Evolutionary conservation across 2,797 vertebrate genomes (phyloP).

Genomic region (Notoglanidium macrostoma): DNA sequence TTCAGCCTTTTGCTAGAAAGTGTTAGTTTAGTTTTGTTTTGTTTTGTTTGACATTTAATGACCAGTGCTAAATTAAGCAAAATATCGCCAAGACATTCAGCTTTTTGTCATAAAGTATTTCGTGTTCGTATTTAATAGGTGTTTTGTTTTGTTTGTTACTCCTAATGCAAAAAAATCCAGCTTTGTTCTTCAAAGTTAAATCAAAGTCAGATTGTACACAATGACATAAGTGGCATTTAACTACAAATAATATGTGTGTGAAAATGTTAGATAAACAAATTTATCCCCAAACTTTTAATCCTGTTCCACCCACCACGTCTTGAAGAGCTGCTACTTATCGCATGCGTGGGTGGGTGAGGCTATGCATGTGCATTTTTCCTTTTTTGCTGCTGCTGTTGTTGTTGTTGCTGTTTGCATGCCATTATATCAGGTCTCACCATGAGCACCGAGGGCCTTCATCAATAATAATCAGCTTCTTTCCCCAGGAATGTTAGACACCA

Average conservation of each 20-base stretch:
- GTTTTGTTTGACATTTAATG: neutral
- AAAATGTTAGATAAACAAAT: constrained; percentile 34
- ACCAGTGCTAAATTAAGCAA: neutral
- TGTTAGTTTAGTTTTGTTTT: too few species aligned
- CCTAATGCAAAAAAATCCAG: neutral
- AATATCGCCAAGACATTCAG: neutral
- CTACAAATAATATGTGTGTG: constrained; percentile 15
- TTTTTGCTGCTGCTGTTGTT: neutral
- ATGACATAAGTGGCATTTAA: neutral
- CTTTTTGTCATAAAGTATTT: neutral
- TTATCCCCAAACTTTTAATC: constrained; percentile 35
- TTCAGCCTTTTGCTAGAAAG: too few species aligned
- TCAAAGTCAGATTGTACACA: constrained; percentile 28
- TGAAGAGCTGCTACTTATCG: constrained; percentile 23
- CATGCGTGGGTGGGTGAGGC: constrained; percentile 26
- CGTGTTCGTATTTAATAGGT: neutral
- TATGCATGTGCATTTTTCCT: neutral
- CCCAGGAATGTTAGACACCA: constrained; percentile 71
- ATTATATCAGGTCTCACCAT: constrained; percentile 68
- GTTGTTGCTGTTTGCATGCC: constrained; percentile 63
- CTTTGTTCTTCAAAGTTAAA: constrained; percentile 18
- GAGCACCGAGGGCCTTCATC: constrained; percentile 64
- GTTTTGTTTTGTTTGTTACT: neutral
- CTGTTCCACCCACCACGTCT: constrained; percentile 28
- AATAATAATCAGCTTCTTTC: constrained; percentile 67